These are phyloP conservation scores for Nezara viridula DNA, from an alignment of 2,888 invertebrate species.

Conservation along the genomic window DNA sequence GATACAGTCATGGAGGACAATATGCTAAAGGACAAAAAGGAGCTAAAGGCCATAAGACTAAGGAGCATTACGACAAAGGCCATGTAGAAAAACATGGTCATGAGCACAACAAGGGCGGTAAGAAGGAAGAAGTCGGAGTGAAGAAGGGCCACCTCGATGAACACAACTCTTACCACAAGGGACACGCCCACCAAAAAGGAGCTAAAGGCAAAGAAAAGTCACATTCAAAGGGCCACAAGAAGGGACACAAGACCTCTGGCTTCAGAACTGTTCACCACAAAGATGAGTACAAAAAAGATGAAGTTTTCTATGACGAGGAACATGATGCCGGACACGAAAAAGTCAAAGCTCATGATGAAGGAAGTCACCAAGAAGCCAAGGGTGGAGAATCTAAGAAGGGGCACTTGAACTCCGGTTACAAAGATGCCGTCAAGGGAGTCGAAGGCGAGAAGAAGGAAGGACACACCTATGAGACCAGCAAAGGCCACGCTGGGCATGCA, in stretches of 20 bases:
- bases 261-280: slow-evolving; percentile 82
- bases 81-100: slow-evolving; percentile 73
- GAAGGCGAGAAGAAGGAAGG: slow-evolving; percentile 75
- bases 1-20: slow-evolving; percentile 71
- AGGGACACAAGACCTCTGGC: slow-evolving; percentile 79
- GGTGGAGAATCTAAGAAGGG: slow-evolving; percentile 75
- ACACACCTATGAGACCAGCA: slow-evolving; percentile 71
- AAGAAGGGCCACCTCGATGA: slow-evolving; percentile 73
- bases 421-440: slow-evolving; percentile 73
- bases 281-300: slow-evolving; percentile 84
- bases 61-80: slow-evolving; percentile 73
- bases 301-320: slow-evolving; percentile 81
- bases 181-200: slow-evolving; percentile 71
- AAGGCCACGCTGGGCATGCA: slow-evolving; percentile 74
- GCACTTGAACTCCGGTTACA: slow-evolving; percentile 72
- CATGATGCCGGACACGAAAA: slow-evolving; percentile 78
- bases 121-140: slow-evolving; percentile 73
- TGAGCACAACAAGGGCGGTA: slow-evolving; percentile 74
- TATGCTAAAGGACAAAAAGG: slow-evolving; percentile 73
- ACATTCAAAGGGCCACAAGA: slow-evolving; percentile 76
- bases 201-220: slow-evolving; percentile 74
- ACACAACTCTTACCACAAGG: slow-evolving; percentile 73
- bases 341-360: slow-evolving; percentile 75
- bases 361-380: slow-evolving; percentile 72
- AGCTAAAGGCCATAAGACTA: slow-evolving; percentile 71